Base-by-base conservation (phyloP, 2,113 vertebrate species). In the Pipa parva region DNA sequence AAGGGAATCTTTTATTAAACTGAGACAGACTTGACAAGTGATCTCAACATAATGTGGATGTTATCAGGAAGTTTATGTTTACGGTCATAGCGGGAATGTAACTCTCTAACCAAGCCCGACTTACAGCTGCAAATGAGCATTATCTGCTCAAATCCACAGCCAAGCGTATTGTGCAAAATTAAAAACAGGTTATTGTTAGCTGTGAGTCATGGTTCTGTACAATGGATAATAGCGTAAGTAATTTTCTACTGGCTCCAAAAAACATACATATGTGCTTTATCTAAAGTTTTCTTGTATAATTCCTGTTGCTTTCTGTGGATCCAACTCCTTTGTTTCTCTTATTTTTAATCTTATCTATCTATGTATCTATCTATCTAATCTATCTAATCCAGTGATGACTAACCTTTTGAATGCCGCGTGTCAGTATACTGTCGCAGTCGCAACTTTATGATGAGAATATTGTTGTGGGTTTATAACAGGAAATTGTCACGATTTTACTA, bases 171-270 rank as follows among this genome's bases (percentile, higher is more conserved):
- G n/a, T 15, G 1, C 39, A 15, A 66, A 74, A 73, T 72, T 73
- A 74, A 71, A 71, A 75, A 72, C 72, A 74, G 66, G 20, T 64
- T 75, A 67, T 1, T 5, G 77, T 76, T 84, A 75, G 73, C 77
- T 75, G 75, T 78, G 66, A 79, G 66, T 74, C 75, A 61, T 78
- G 76, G 80, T 76, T 72, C 74, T 80, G 71, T 76, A 74, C 79
- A 79, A 80, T 76, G 76, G 76, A 76, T 74, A 79, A 76, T 77
- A 78, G 15, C 67, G 74, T 78, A 78, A 65, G 72, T 73, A 79
- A 79, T 76, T 73, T 80, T 78, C 77, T 76, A 71, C 74, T 74
- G 67, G 73, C 75, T 73, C 78, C 79, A 79, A 79, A 77, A 22
- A 9, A 42, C 22, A 20, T 58, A 58, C n/a, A n/a, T n/a, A n/a